phyloP scores from a whole-genome alignment of 2,113 vertebrate genomes.

The Saccopteryx bilineata region DNA sequence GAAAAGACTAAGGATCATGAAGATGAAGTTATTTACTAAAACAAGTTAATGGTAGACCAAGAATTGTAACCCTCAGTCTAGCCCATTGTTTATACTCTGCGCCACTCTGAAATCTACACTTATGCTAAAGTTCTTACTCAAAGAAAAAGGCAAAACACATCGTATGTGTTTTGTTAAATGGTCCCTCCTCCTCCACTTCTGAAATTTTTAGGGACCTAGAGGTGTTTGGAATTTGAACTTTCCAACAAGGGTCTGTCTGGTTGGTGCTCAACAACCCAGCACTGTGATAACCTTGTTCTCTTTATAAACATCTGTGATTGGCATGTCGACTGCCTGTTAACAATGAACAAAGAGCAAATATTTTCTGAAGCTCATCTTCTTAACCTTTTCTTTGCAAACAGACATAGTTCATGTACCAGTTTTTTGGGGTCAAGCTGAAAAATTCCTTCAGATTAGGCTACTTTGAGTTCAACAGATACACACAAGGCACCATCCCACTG shows the following conservation, averaged over 20 bases:
- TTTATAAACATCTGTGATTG: constrained; percentile 68
- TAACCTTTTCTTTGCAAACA: constrained; percentile 68
- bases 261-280: constrained; percentile 52
- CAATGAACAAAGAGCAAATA: constrained; percentile 73
- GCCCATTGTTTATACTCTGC: neutral
- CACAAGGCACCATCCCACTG: neutral
- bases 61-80: neutral
- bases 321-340: constrained; percentile 40
- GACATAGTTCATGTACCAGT: neutral
- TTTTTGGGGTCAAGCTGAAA: constrained; percentile 23
- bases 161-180: neutral
- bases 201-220: constrained; percentile 17
- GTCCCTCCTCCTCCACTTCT: constrained; percentile 10
- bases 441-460: neutral
- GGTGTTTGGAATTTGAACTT: constrained; percentile 55
- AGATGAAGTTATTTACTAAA: constrained; percentile 46
- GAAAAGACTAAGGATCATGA: neutral
- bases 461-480: neutral
- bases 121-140: neutral
- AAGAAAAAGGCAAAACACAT: constrained; percentile 32
- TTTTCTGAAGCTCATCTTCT: constrained; percentile 60
- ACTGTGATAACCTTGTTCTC: constrained; percentile 57
- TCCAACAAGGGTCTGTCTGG: constrained; percentile 47
- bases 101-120: constrained; percentile 35
- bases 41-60: constrained; percentile 32